Percentiles rank a stretch among this genome's conserved stretches.
phyloP scores from a whole-genome alignment of 92 coral and sea anemone genomes.

The Epizoanthus scotinus region DNA sequence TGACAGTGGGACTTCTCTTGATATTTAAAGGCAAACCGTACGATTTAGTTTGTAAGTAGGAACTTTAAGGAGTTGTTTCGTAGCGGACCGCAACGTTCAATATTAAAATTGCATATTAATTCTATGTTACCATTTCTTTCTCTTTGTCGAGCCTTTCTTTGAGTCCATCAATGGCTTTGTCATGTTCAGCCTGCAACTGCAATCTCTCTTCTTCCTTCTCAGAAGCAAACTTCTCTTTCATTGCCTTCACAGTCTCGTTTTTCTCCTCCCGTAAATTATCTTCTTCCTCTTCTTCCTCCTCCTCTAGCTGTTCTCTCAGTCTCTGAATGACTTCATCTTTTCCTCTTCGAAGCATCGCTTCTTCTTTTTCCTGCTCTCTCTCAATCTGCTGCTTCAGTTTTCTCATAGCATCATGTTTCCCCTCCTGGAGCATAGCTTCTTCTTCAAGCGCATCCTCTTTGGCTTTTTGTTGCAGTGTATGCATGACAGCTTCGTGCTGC shows the following conservation, averaged over 20 bases:
- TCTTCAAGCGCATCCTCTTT: conserved; percentile 92
- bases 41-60: too few relatives aligned
- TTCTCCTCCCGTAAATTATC: conserved; percentile 64
- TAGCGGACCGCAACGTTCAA: too few relatives aligned
- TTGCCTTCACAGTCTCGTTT: conserved; percentile 51
- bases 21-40: too few relatives aligned
- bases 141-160: conserved; percentile 85
- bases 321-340: conserved; percentile 70
- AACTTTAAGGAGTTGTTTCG: too few relatives aligned
- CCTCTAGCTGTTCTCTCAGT: conserved; percentile 72
- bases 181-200: conserved; percentile 63
- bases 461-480: conserved; percentile 79
- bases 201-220: conserved; percentile 78
- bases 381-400: conserved; percentile 75
- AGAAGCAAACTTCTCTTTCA: conserved; percentile 69
- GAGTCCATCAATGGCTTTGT: conserved; percentile 61
- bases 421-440: conserved; percentile 95
- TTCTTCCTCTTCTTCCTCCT: conserved; percentile 79
- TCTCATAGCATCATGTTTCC: conserved; percentile 89
- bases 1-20: too few relatives aligned
- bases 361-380: conserved; percentile 80
- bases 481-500: conserved; percentile 87
- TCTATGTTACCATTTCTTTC: conserved; percentile 70
- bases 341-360: conserved; percentile 60
- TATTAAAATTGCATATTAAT: too few relatives aligned